Evolutionary conservation across 2,797 vertebrate species (phyloP).

Genomic region (Oryzias sinensis): DNA sequence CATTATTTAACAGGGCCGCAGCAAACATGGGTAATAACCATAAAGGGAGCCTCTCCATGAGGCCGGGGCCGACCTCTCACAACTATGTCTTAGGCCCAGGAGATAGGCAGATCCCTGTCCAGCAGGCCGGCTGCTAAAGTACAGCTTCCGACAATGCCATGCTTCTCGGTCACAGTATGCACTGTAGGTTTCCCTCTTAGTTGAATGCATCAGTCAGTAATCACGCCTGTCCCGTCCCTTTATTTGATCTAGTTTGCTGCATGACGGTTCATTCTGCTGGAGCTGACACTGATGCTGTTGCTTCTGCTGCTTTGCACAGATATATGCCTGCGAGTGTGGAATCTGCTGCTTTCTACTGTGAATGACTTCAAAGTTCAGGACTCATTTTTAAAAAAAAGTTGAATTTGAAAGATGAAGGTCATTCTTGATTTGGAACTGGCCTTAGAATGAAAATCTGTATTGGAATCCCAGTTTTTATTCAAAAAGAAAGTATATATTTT

Average conservation of each 20-base stretch:
- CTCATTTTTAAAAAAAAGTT: neutral
- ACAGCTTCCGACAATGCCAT: conserved; percentile 78
- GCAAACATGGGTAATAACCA: conserved; percentile 83
- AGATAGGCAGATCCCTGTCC: conserved; percentile 67
- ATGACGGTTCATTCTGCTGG: conserved; percentile 54
- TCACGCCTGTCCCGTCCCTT: conserved; percentile 53
- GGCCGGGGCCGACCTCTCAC: no score
- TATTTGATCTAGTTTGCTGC: conserved; percentile 66
- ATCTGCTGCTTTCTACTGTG: conserved; percentile 23
- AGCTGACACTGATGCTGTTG: conserved; percentile 44
- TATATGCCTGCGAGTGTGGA: conserved; percentile 39
- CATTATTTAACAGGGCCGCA: conserved; percentile 62
- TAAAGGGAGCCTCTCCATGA: conserved; percentile 84
- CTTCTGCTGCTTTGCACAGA: conserved; percentile 58
- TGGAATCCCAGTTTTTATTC: no score
- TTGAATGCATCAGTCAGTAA: conserved; percentile 76
- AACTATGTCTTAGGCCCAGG: conserved; percentile 77
- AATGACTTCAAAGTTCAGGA: conserved; percentile 26
- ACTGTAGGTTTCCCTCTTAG: conserved; percentile 82
- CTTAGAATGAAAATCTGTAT: no score
- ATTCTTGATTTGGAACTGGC: no score
- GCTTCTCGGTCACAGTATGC: conserved; percentile 74
- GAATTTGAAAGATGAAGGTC: no score
- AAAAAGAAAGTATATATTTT: no score
- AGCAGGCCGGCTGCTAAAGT: conserved; percentile 83